Evolutionary conservation across 2,888 invertebrate genomes (phyloP).

Genomic region (Cheilosia urbana): DNA sequence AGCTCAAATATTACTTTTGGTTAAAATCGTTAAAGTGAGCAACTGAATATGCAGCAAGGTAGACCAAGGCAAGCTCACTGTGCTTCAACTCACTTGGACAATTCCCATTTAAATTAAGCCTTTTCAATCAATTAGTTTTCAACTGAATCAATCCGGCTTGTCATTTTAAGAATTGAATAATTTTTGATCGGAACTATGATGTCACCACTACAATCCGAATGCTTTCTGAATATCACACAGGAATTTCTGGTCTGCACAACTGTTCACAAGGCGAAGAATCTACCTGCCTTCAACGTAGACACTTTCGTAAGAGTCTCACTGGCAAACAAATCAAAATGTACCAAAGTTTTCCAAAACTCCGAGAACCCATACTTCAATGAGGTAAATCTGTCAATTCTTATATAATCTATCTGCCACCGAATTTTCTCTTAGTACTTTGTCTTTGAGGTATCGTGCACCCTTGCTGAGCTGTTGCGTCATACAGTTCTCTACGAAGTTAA

Average conservation of each 20-base stretch:
- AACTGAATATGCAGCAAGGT: too few relatives aligned
- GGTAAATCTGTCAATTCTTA: conserved; percentile 82
- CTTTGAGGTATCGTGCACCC: conserved; percentile 86
- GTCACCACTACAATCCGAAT: conserved; percentile 78
- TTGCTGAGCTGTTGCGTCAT: conserved; percentile 86
- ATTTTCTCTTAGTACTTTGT: conserved; percentile 86
- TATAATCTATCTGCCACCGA: too few relatives aligned
- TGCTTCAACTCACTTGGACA: too few relatives aligned
- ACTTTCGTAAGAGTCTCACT: conserved; percentile 87
- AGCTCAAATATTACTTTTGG: too few relatives aligned
- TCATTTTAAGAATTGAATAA: not conserved
- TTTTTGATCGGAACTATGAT: conserved; percentile 75
- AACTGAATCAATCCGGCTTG: not conserved
- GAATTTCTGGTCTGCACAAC: conserved; percentile 87
- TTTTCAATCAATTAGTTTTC: not conserved
- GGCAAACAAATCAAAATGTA: conserved; percentile 86
- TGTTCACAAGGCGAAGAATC: conserved; percentile 87
- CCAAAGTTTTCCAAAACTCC: conserved; percentile 85
- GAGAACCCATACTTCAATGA: conserved; percentile 89
- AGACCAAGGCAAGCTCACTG: too few relatives aligned
- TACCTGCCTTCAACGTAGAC: conserved; percentile 85
- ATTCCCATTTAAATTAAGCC: too few relatives aligned
- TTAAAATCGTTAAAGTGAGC: too few relatives aligned
- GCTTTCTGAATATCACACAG: conserved; percentile 81
- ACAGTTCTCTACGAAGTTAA: conserved; percentile 87